A percentile compares a stretch with the other conserved stretches of the same genome.
These are phyloP conservation scores for Crotalus tigris DNA, from an alignment of 2,113 vertebrate genomes.

Conservation along the genomic window DNA sequence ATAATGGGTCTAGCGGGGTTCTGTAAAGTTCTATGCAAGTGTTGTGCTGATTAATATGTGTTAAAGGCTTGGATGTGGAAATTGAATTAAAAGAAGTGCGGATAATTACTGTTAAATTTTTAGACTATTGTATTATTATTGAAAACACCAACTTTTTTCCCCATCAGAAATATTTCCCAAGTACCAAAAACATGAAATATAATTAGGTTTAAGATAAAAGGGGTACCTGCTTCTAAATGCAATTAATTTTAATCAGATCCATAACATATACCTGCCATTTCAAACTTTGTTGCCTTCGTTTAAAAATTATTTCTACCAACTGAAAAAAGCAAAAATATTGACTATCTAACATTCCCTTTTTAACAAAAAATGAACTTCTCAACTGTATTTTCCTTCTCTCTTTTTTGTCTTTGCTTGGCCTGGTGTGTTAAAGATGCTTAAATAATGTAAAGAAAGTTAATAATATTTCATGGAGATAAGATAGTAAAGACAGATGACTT, in stretches of 20 bases:
- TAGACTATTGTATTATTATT: not conserved
- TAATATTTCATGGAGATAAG: slow-evolving; percentile 88
- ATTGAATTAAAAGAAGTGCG: not conserved
- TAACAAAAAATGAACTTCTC: slow-evolving; percentile 60
- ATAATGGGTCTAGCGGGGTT: not conserved
- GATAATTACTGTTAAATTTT: not conserved
- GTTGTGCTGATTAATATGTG: not conserved
- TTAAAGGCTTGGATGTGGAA: not conserved
- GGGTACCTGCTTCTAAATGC: not conserved
- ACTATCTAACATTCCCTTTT: slow-evolving; percentile 41
- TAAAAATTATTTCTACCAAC: slow-evolving; percentile 18
- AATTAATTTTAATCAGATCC: not conserved
- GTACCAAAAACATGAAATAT: not conserved
- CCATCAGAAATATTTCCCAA: not conserved
- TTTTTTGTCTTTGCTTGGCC: slow-evolving; percentile 74
- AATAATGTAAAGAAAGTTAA: slow-evolving; percentile 86
- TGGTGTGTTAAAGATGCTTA: slow-evolving; percentile 81
- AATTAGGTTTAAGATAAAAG: not conserved
- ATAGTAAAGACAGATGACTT: slow-evolving; percentile 56
- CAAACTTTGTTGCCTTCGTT: slow-evolving; percentile 18
- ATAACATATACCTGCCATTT: slow-evolving; percentile 5
- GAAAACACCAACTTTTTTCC: slow-evolving; percentile 19
- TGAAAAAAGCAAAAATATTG: slow-evolving; percentile 41
- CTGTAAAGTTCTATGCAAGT: not conserved
- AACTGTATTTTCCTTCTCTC: slow-evolving; percentile 60